phyloP scores from a whole-genome alignment of 2,888 invertebrate genomes.

The Ophioninae sp. region DNA sequence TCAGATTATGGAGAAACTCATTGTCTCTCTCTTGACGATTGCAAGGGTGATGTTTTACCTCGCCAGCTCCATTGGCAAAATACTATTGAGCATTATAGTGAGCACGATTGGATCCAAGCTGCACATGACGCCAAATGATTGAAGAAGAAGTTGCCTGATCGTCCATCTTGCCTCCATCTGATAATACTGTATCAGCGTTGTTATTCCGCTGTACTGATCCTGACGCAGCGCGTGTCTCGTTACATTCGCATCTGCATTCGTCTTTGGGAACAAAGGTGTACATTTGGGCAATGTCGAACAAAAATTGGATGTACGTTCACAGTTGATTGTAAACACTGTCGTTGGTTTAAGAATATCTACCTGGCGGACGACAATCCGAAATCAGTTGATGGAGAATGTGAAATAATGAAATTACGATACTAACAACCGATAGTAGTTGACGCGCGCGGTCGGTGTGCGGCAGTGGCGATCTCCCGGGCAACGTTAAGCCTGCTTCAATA shows the following conservation, averaged over 20 bases:
- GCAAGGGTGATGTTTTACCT: conserved; percentile 81
- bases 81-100: conserved; percentile 91
- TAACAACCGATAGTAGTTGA: not conserved
- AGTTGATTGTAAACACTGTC: not conserved
- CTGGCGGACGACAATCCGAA: not conserved
- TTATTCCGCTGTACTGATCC: conserved; percentile 92
- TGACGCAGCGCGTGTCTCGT: conserved; percentile 92
- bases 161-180: conserved; percentile 97
- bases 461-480: conserved; percentile 15
- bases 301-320: not conserved
- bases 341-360: too few relatives aligned
- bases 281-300: not conserved
- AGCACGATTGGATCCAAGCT: conserved; percentile 91
- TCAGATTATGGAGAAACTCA: not conserved
- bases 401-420: not conserved
- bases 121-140: conserved; percentile 94
- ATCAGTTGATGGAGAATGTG: not conserved
- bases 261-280: conserved; percentile 83
- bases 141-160: conserved; percentile 89
- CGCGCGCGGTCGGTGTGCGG: conserved; percentile 5
- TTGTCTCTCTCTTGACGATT: not conserved
- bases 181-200: conserved; percentile 94
- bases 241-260: conserved; percentile 95
- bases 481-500: conserved; percentile 2
- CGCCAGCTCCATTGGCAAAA: conserved; percentile 95